Conservation (phyloP, 1,140 invertebrate genomes). For the Cyclargus thomasi region DNA sequence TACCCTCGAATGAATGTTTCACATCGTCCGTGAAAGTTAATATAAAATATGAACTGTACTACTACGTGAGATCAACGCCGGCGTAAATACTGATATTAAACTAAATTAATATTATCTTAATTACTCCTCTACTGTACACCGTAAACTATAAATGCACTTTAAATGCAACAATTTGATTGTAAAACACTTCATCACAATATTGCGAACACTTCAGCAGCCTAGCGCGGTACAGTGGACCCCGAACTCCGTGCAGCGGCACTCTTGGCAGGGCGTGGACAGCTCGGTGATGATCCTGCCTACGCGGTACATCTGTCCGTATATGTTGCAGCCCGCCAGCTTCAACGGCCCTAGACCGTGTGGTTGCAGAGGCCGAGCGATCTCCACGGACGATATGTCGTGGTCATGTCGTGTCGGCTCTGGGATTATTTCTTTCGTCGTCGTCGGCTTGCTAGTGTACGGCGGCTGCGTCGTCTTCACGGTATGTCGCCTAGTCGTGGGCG, state of each 20-base stretch:
- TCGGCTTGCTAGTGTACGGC: conserved; percentile 33
- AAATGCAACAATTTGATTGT: neutral
- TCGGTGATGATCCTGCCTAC: conserved; percentile 89
- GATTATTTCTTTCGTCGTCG: conserved; percentile 29
- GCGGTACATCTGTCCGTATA: conserved; percentile 92
- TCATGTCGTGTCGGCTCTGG: neutral
- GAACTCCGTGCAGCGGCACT: conserved; percentile 90
- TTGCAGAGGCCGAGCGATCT: neutral
- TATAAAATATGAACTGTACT: conserved; percentile 1
- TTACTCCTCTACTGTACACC: conserved; percentile 7
- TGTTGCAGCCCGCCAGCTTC: conserved; percentile 92
- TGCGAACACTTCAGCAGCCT: conserved; percentile 74
- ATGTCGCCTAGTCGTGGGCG: conserved; percentile 29
- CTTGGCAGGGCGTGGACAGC: conserved; percentile 86
- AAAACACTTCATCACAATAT: conserved; percentile 2
- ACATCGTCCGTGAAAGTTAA: neutral
- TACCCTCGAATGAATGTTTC: conserved; percentile 8
- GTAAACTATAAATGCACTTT: neutral
- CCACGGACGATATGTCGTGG: neutral
- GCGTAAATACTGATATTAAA: conserved; percentile 15
- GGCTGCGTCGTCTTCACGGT: conserved; percentile 30
- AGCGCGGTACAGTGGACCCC: conserved; percentile 89
- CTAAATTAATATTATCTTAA: conserved; percentile 21
- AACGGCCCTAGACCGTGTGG: conserved; percentile 71
- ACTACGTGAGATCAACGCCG: conserved; percentile 35